Percentiles rank a stretch among this genome's conserved stretches.
Evolutionary conservation across 2,113 vertebrate species (phyloP).

Genomic region (Corvus hawaiiensis): DNA sequence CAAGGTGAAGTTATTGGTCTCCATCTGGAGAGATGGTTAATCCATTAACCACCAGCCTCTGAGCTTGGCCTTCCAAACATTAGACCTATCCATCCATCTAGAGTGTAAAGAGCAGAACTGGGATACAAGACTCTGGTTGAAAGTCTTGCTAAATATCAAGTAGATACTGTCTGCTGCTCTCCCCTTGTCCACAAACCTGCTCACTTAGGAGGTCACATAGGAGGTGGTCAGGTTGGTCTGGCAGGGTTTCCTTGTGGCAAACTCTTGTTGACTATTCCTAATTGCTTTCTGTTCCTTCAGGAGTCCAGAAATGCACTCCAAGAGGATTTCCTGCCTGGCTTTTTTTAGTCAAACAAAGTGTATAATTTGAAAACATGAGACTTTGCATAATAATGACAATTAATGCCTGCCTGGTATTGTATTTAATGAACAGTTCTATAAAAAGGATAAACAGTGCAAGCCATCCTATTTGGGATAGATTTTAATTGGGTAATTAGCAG

Average conservation of each 20-base stretch:
- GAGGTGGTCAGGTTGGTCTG: background rate
- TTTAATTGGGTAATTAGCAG: background rate
- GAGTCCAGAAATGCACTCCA: background rate
- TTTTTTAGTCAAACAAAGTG: background rate
- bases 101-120: background rate
- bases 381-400: background rate
- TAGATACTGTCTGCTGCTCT: background rate
- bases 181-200: background rate
- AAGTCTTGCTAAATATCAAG: background rate
- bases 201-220: background rate
- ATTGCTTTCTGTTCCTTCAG: background rate
- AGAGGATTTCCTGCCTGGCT: background rate
- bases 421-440: constrained; percentile 5
- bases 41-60: background rate
- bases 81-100: background rate
- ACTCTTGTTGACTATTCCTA: background rate
- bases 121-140: too few species aligned
- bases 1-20: background rate
- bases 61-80: background rate
- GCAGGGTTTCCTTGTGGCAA: background rate
- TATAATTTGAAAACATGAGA: background rate
- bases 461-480: background rate
- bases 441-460: background rate
- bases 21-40: background rate
- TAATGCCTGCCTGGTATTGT: background rate